Evolutionary conservation across 2,797 vertebrate genomes (phyloP).

Genomic region (Harpagifer antarcticus): DNA sequence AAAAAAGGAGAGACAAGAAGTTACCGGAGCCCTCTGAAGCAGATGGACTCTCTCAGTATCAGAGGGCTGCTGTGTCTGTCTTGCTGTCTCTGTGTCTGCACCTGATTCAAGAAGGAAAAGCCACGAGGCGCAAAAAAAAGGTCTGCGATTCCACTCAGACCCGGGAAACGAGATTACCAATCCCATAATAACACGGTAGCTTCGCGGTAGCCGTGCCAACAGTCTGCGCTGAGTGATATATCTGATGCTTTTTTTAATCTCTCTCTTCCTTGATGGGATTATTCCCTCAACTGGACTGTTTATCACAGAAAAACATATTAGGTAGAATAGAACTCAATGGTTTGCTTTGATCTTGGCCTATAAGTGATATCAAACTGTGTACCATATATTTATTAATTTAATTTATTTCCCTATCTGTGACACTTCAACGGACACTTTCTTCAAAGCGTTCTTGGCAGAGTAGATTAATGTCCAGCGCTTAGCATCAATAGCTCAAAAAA

Average conservation of each 20-base stretch:
- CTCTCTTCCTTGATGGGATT: slow-evolving; percentile 83
- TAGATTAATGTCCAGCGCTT: slow-evolving; percentile 82
- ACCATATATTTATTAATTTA: slow-evolving; percentile 76
- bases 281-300: slow-evolving; percentile 79
- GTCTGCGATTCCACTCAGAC: slow-evolving; percentile 73
- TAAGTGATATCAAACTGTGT: slow-evolving; percentile 78
- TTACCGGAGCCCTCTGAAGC: slow-evolving; percentile 76
- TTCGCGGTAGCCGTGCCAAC: slow-evolving; percentile 70
- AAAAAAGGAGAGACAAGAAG: slow-evolving; percentile 77
- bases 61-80: slow-evolving; percentile 70
- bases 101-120: slow-evolving; percentile 65
- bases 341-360: slow-evolving; percentile 77
- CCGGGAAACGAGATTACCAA: slow-evolving; percentile 80
- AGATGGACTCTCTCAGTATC: slow-evolving; percentile 77
- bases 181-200: slow-evolving; percentile 79
- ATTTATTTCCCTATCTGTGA: slow-evolving; percentile 74
- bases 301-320: slow-evolving; percentile 82
- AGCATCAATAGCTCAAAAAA: slow-evolving; percentile 78
- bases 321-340: slow-evolving; percentile 81
- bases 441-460: slow-evolving; percentile 74
- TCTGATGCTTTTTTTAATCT: slow-evolving; percentile 79
- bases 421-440: slow-evolving; percentile 76
- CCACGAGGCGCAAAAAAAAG: slow-evolving; percentile 48
- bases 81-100: slow-evolving; percentile 68
- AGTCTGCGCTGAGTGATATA: slow-evolving; percentile 77